Conservation (phyloP, 2,113 vertebrate species). For the Lamprotornis superbus region DNA sequence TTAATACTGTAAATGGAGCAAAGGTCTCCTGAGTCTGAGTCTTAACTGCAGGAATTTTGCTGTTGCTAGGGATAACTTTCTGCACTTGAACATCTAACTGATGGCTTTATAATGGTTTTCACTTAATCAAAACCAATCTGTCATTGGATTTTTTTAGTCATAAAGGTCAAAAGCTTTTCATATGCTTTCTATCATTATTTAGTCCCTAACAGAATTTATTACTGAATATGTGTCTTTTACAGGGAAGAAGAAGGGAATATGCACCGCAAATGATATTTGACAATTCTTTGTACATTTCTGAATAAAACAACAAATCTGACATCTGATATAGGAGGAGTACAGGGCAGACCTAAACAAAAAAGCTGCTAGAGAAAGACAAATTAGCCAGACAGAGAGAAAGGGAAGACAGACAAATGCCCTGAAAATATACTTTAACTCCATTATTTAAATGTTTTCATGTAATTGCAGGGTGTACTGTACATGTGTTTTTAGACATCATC, state of each 20-base stretch:
- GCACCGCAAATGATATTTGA: background rate
- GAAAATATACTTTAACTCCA: background rate
- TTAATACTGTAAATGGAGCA: background rate
- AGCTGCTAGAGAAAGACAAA: background rate
- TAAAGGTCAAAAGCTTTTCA: conserved; percentile 7
- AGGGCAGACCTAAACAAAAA: background rate
- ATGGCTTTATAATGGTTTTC: background rate
- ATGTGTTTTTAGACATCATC: background rate
- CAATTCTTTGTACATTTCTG: background rate
- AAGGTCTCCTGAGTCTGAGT: background rate
- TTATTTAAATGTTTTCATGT: background rate
- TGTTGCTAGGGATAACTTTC: background rate
- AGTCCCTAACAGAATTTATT: background rate
- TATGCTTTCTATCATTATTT: background rate
- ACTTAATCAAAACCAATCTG: background rate
- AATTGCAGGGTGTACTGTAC: background rate
- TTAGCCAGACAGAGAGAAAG: background rate
- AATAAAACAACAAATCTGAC: background rate
- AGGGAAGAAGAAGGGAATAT: background rate
- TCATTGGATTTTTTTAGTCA: background rate
- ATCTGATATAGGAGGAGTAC: background rate
- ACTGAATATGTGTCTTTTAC: background rate
- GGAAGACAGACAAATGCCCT: background rate
- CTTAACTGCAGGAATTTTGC: background rate
- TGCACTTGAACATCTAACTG: background rate